Conservation (phyloP, 2,888 invertebrate species). For the Clanis bilineata region DNA sequence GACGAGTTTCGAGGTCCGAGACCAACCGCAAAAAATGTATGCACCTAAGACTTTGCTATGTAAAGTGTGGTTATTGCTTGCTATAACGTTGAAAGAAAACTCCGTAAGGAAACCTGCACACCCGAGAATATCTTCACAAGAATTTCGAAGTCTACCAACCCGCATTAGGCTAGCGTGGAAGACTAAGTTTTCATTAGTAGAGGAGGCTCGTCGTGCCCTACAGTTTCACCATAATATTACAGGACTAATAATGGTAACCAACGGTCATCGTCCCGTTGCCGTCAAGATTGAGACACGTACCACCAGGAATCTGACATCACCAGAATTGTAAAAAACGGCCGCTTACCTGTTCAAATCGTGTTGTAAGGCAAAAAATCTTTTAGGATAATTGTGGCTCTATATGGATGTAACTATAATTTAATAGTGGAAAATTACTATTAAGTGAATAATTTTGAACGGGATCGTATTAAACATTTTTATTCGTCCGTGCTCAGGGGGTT, state of each 20-base stretch:
- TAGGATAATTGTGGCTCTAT: slow-evolving; percentile 34
- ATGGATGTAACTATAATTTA: slow-evolving; percentile 11
- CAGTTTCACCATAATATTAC: slow-evolving; percentile 38
- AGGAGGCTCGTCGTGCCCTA: too few species aligned
- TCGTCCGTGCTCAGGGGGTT: too few species aligned
- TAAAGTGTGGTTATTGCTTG: too few species aligned
- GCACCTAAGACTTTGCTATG: too few species aligned
- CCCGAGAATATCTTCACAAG: too few species aligned
- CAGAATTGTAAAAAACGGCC: slow-evolving; percentile 32
- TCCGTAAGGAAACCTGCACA: too few species aligned
- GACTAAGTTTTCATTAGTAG: too few species aligned
- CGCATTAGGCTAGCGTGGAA: too few species aligned
- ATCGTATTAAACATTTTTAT: not conserved
- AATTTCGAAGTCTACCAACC: too few species aligned
- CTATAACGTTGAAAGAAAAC: too few species aligned
- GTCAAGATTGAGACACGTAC: slow-evolving; percentile 41
- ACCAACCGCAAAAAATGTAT: too few species aligned
- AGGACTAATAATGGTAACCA: slow-evolving; percentile 57
- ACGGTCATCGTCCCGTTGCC: slow-evolving; percentile 43
- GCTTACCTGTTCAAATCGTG: not conserved
- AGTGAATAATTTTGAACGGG: not conserved
- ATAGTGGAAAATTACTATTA: not conserved
- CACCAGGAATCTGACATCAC: slow-evolving; percentile 38
- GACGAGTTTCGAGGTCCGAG: too few species aligned
- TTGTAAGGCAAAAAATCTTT: slow-evolving; percentile 21